Evolutionary conservation across 2,113 vertebrate genomes (phyloP).

Genomic region (Gopherus evgoodei): DNA sequence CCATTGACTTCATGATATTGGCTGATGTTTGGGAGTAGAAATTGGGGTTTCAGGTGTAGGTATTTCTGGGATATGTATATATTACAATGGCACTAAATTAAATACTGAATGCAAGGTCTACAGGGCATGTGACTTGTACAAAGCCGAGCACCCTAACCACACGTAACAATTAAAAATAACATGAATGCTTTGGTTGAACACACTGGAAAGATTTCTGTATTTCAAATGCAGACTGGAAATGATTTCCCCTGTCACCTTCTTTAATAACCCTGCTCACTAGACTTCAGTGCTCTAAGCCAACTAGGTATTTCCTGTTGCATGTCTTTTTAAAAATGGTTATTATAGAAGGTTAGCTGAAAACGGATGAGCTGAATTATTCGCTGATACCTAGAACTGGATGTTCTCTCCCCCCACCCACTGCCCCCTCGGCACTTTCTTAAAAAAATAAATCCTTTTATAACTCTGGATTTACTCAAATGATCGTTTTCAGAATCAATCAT

Average conservation of each 20-base stretch:
- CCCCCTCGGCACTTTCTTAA: background rate
- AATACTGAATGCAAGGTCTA: background rate
- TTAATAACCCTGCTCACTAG: background rate
- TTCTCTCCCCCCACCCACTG: background rate
- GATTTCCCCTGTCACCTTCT: background rate
- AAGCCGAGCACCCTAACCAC: fast-evolving
- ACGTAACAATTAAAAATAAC: background rate
- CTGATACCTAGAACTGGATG: background rate
- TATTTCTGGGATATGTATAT: background rate
- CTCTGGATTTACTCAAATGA: background rate
- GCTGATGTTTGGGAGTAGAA: background rate
- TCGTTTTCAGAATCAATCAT: background rate
- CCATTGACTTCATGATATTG: background rate
- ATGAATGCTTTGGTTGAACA: background rate
- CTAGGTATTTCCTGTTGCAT: fast-evolving
- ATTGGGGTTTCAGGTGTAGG: background rate
- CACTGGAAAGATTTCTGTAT: background rate
- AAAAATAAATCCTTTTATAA: background rate
- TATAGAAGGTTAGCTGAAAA: background rate
- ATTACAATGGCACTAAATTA: background rate
- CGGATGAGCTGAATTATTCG: background rate
- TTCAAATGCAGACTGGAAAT: background rate
- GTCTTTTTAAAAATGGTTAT: background rate
- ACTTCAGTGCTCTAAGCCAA: background rate
- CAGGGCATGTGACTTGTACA: background rate